Evolutionary conservation across 1,140 invertebrate species (phyloP).

Genomic region (Lasioglossum baleicum): DNA sequence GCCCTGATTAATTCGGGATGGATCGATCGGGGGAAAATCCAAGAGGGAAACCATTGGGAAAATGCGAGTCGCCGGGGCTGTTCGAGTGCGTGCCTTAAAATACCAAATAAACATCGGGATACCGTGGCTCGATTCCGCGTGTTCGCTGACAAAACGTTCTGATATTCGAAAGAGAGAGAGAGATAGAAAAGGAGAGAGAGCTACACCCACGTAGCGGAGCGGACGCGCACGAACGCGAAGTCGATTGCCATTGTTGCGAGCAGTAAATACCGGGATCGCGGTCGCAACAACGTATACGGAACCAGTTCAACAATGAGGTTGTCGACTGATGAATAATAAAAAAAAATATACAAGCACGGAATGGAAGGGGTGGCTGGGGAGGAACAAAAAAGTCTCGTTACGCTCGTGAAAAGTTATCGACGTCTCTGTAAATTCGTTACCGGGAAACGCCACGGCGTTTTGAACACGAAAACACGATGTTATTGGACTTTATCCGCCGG

Average conservation of each 20-base stretch:
- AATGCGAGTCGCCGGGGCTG: background rate
- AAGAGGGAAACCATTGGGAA: background rate
- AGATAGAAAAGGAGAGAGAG: too few species aligned
- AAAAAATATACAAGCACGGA: background rate
- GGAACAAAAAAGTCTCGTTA: background rate
- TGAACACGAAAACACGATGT: constrained; percentile 6
- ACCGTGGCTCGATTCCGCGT: background rate
- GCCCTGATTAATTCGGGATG: background rate
- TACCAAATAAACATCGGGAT: background rate
- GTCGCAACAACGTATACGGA: background rate
- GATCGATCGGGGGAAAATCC: background rate
- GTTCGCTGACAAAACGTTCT: background rate
- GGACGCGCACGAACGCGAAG: constrained; percentile 2
- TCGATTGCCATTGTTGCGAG: constrained; percentile 9
- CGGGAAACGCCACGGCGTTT: constrained; percentile 2
- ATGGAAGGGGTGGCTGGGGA: background rate
- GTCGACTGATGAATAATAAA: constrained; percentile 8
- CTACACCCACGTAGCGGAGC: too few species aligned
- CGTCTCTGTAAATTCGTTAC: constrained; percentile 16
- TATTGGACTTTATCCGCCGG: background rate
- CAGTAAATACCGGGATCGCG: constrained; percentile 6
- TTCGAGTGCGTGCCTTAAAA: background rate
- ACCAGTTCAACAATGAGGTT: constrained; percentile 2
- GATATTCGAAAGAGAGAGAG: background rate
- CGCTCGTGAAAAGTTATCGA: constrained; percentile 19